Conservation (phyloP, 2,888 invertebrate genomes). For the Calameuta pallipes region DNA sequence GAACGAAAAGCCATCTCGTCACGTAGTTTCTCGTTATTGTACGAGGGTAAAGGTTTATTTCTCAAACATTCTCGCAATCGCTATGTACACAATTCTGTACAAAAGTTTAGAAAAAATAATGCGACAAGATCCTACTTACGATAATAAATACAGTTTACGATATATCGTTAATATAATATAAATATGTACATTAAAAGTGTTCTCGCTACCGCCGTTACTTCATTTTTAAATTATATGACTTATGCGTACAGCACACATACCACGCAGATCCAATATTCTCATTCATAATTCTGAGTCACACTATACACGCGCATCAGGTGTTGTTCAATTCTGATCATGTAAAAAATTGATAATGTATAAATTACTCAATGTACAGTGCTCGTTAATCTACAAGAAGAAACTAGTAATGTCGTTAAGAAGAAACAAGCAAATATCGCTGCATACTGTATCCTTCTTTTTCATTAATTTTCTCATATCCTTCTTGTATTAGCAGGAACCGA, state of each 20-base stretch:
- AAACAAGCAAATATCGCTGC: neutral
- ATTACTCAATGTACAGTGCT: neutral
- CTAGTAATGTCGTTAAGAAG: neutral
- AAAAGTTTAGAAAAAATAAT: conserved; percentile 56
- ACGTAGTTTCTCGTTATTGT: conserved; percentile 1
- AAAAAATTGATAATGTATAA: neutral
- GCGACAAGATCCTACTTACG: conserved; percentile 21
- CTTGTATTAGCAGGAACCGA: neutral
- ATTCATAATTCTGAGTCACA: neutral
- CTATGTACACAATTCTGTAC: conserved; percentile 53
- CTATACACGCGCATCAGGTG: neutral
- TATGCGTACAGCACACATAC: neutral
- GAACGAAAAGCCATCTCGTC: conserved; percentile 13
- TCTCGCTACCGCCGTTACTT: conserved; percentile 2
- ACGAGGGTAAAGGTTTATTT: conserved; percentile 29
- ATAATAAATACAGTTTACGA: conserved; percentile 26
- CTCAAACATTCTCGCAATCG: conserved; percentile 17
- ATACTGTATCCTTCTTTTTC: neutral
- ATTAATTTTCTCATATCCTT: neutral
- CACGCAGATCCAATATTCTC: neutral
- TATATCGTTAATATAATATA: conserved; percentile 30
- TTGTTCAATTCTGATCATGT: neutral
- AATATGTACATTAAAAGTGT: conserved; percentile 43
- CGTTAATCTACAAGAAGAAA: neutral
- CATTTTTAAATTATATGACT: neutral